Evolutionary conservation across 2,797 vertebrate genomes (phyloP).

Genomic region (Hydrocynus forskahlii): DNA sequence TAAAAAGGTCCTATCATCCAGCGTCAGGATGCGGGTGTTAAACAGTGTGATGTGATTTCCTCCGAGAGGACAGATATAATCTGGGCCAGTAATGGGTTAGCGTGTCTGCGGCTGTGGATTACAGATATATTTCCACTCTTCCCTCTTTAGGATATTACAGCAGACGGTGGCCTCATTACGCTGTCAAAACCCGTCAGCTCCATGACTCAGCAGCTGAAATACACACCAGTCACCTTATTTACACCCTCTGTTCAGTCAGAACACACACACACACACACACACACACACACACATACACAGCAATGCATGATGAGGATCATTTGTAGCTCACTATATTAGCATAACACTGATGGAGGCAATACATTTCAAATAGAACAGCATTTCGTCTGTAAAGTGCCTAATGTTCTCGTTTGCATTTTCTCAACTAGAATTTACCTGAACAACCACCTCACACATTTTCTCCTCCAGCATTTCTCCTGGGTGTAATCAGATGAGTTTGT

Average conservation of each 20-base stretch:
- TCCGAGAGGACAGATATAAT: background rate
- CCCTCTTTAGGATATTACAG: background rate
- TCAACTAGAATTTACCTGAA: too few relatives aligned
- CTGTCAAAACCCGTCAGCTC: background rate
- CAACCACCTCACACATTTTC: too few relatives aligned
- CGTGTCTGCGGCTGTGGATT: background rate
- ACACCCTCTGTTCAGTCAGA: background rate
- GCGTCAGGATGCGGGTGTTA: background rate
- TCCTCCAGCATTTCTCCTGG: too few relatives aligned
- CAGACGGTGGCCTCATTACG: conserved; percentile 5
- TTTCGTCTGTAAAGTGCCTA: background rate
- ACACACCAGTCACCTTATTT: background rate
- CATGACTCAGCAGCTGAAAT: conserved; percentile 2
- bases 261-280: background rate
- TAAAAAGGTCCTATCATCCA: background rate
- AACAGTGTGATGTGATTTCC: background rate
- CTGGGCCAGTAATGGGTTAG: background rate
- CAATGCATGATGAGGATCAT: background rate
- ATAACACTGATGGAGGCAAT: conserved; percentile 1
- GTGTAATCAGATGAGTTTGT: too few relatives aligned
- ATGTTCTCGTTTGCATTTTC: too few relatives aligned
- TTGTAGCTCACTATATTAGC: background rate
- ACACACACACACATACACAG: too few relatives aligned
- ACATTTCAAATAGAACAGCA: background rate
- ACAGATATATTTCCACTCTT: background rate